Percentiles rank a stretch among this genome's conserved stretches.
Evolutionary conservation across 2,113 vertebrate species (phyloP).

Genomic region (Microtus richardsoni): DNA sequence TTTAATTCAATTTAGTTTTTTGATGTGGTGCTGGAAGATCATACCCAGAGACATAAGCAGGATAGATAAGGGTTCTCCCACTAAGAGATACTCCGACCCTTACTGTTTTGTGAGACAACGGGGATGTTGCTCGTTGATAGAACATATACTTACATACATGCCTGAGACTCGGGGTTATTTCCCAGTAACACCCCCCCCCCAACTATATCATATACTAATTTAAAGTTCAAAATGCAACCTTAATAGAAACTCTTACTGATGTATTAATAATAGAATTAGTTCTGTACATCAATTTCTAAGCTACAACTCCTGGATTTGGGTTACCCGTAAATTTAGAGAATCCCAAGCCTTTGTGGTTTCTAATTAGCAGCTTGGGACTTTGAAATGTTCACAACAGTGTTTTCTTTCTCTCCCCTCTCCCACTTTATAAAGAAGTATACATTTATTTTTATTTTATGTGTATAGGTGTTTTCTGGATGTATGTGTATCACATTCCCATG

Average conservation of each 20-base stretch:
- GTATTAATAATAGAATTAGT: neutral
- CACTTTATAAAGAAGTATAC: neutral
- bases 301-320: conserved; percentile 4
- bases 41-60: no score
- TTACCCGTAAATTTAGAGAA: conserved; percentile 34
- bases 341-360: neutral
- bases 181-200: neutral
- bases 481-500: neutral
- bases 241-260: conserved; percentile 10
- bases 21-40: neutral
- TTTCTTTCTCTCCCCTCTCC: neutral
- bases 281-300: neutral
- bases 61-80: neutral
- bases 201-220: conserved; percentile 9
- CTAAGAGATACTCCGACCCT: neutral
- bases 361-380: neutral
- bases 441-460: neutral
- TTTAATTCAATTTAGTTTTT: conserved; percentile 23
- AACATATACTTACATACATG: neutral
- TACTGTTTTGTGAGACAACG: neutral
- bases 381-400: neutral
- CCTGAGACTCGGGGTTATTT: neutral
- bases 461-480: neutral
- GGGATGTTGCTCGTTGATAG: neutral
- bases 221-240: neutral